Evolutionary conservation across 2,113 vertebrate genomes (phyloP), one percentile per base, ranked within the genome.

Genomic region (Phylloscopus whistleri): DNA sequence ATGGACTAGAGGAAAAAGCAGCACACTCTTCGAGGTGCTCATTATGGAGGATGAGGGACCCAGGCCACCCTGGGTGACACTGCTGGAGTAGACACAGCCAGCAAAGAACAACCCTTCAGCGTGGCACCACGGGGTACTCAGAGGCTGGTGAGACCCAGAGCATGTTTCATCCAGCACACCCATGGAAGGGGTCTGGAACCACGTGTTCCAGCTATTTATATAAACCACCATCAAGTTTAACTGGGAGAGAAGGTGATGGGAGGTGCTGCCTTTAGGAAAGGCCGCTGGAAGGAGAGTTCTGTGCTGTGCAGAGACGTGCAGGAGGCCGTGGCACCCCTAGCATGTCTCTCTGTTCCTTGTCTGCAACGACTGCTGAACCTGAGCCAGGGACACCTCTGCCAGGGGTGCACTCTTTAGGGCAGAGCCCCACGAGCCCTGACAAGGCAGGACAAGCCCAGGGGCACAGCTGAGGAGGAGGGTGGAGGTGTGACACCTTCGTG

Each of bases 401-500:
- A 62, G 59, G 26, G 53, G 5, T 12, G 3, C 1, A 9, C 22
- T 49, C 49, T 15, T 39, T 2, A 15, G 41, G 63, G 22, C 31
- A 69, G n/a, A 75, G 48, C 33, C 70, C n/a, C 6, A 0, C 0
- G 0, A n/a, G 3, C 51, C 16, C 8, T 20, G 23, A 12, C 9
- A 20, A 31, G 56, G 77, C 66, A 59, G 69, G 44, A 64, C 7
- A 37, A 68, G 28, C 16, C 70, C 53, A 24, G 0, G 0, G 83
- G 44, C n/a, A 52, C 14, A 13, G 30, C 20, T 28, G 43, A 80
- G 31, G 52, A 72, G 62, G 49, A 4, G 1, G 26, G 10, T 49
- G n/a, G 48, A 60, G 16, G 2, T 33, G 58, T 4, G 16, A 22
- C 1, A 4, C 9, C 49, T 58, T 49, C 2, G 1, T 7, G 17